Conservation (phyloP, 2,888 invertebrate species). For the Sesia apiformis region DNA sequence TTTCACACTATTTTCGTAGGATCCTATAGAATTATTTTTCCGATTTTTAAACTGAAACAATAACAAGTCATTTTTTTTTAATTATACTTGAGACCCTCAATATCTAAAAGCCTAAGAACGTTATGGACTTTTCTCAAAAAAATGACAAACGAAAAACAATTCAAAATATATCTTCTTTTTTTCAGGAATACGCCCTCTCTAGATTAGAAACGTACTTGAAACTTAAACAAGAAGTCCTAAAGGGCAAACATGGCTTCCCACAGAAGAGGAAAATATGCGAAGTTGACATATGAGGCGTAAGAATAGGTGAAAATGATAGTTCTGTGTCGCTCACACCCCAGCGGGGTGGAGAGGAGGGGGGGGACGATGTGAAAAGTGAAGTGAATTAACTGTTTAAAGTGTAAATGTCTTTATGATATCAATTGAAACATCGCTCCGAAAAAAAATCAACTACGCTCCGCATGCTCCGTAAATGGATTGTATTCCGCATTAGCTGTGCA, state of each 20-base stretch:
- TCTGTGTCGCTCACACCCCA: conserved; percentile 9
- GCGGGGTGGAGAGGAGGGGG: conserved; percentile 3
- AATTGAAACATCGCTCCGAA: no score
- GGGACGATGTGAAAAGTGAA: neutral
- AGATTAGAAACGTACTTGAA: conserved; percentile 77
- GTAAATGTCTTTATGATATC: neutral
- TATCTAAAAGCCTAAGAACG: no score
- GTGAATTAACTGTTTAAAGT: neutral
- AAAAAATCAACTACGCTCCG: no score
- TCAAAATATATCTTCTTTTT: no score
- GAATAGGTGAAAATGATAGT: neutral
- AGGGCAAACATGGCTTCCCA: conserved; percentile 46
- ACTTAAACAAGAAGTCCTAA: conserved; percentile 73
- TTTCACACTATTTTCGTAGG: no score
- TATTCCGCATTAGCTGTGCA: no score
- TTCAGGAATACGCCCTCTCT: conserved; percentile 79
- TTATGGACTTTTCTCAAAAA: no score
- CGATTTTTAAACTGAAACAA: no score
- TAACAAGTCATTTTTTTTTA: neutral
- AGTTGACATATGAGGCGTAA: conserved; percentile 59
- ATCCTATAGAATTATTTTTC: no score
- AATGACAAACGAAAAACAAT: no score
- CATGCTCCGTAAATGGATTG: no score
- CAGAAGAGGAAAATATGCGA: conserved; percentile 68
- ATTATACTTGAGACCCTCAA: no score